These are phyloP conservation scores for Pachypanchax playfairii DNA, from an alignment of 2,113 vertebrate species.

Conservation along the genomic window DNA sequence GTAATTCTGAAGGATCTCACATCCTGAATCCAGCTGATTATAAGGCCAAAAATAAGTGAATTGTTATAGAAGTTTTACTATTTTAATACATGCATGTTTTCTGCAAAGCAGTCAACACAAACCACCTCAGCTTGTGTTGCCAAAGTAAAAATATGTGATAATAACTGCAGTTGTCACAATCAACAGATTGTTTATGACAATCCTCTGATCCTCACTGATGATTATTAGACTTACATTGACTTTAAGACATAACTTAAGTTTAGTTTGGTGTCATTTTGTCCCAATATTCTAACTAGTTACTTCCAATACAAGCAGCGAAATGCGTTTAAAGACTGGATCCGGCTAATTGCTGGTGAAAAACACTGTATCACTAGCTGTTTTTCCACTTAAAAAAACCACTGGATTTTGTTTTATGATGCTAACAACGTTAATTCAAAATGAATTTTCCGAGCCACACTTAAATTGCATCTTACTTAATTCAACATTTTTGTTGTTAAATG, in stretches of 20 bases:
- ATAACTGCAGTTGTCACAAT: constrained; percentile 30
- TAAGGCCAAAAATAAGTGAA: too few relatives aligned
- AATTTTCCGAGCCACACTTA: background rate
- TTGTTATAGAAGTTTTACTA: too few relatives aligned
- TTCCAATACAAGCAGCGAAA: constrained; percentile 6
- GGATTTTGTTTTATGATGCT: constrained; percentile 10
- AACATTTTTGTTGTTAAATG: background rate
- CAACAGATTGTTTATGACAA: constrained; percentile 30
- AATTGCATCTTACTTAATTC: background rate
- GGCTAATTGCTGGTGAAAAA: constrained; percentile 61
- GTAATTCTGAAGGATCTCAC: too few relatives aligned
- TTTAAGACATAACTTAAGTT: background rate
- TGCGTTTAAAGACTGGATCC: constrained; percentile 24
- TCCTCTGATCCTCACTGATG: background rate
- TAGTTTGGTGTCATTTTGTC: constrained; percentile 5
- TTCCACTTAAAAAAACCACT: constrained; percentile 25
- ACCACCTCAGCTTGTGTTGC: background rate
- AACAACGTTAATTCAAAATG: background rate
- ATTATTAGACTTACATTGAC: background rate
- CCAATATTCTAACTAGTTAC: constrained; percentile 12
- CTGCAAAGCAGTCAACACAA: background rate
- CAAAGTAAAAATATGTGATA: constrained; percentile 8
- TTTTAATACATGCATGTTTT: too few relatives aligned
- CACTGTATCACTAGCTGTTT: constrained; percentile 40
- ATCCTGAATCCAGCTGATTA: too few relatives aligned